These are phyloP conservation scores for Macrostomum lignano DNA, from an alignment of 1,140 invertebrate species.

Conservation along the genomic window DNA sequence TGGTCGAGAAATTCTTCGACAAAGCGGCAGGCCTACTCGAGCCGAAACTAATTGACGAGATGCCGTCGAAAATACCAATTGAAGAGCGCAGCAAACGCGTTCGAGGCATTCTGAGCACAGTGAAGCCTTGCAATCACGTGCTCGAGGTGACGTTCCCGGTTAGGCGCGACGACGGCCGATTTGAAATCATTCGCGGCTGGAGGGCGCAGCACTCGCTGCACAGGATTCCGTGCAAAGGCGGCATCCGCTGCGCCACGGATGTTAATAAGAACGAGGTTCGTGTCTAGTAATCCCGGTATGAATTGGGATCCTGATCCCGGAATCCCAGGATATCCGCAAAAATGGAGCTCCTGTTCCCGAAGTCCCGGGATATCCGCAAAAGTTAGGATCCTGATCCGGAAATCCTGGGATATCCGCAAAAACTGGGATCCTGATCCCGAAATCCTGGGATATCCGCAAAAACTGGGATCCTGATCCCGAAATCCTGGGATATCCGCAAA, in stretches of 20 bases:
- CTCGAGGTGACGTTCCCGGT: constrained; percentile 74
- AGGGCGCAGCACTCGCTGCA: constrained; percentile 87
- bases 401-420: too few relatives aligned
- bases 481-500: too few relatives aligned
- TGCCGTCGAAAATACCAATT: neutral
- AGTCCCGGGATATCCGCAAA: too few relatives aligned
- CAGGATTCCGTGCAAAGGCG: constrained; percentile 82
- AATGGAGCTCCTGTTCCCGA: too few relatives aligned
- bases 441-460: too few relatives aligned
- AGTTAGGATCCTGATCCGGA: too few relatives aligned
- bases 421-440: too few relatives aligned
- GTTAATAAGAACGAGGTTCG: constrained; percentile 31
- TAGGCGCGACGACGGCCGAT: constrained; percentile 67
- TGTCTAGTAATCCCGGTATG: too few relatives aligned
- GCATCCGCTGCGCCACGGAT: constrained; percentile 66
- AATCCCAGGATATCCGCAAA: too few relatives aligned
- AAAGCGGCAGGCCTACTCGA: constrained; percentile 3
- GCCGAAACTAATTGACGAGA: neutral
- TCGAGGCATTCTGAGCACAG: constrained; percentile 57
- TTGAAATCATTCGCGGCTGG: constrained; percentile 85
- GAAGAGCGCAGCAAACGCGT: constrained; percentile 65
- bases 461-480: too few relatives aligned
- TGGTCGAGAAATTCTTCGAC: constrained; percentile 5
- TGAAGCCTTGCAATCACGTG: constrained; percentile 79
- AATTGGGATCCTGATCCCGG: too few relatives aligned